Evolutionary conservation across 1,140 invertebrate genomes (phyloP).

Genomic region (Caenorhabditis briggsae): DNA sequence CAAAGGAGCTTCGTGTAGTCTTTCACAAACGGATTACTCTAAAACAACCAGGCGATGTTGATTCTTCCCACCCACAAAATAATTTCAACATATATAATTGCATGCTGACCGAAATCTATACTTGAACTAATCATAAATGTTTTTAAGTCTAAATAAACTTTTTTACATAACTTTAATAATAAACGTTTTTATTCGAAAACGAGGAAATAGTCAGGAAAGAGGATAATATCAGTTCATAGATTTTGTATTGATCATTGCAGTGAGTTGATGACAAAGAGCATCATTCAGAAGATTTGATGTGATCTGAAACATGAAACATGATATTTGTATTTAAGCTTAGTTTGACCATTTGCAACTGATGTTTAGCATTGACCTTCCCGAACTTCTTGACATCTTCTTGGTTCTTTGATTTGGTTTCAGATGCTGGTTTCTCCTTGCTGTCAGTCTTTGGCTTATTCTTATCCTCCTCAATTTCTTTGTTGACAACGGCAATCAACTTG

Average conservation of each 20-base stretch:
- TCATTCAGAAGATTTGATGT: slow-evolving; percentile 28
- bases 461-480: slow-evolving; percentile 41
- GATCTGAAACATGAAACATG: background rate
- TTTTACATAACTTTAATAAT: no score
- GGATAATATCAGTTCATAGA: background rate
- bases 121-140: no score
- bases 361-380: slow-evolving; percentile 57
- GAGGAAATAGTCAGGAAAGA: background rate
- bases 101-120: no score
- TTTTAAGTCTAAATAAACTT: no score
- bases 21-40: no score
- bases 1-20: no score
- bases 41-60: no score
- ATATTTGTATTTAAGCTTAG: background rate
- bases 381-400: slow-evolving; percentile 51
- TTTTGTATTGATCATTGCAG: slow-evolving; percentile 40
- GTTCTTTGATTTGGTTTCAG: slow-evolving; percentile 35
- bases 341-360: slow-evolving; percentile 41
- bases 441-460: slow-evolving; percentile 32
- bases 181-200: background rate
- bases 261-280: slow-evolving; percentile 38
- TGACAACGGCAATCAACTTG: slow-evolving; percentile 48
- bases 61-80: no score
- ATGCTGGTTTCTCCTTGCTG: slow-evolving; percentile 20
- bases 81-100: no score